Base-by-base conservation (phyloP, 64 coral and sea anemone species). In the Pocillopora damicornis region DNA sequence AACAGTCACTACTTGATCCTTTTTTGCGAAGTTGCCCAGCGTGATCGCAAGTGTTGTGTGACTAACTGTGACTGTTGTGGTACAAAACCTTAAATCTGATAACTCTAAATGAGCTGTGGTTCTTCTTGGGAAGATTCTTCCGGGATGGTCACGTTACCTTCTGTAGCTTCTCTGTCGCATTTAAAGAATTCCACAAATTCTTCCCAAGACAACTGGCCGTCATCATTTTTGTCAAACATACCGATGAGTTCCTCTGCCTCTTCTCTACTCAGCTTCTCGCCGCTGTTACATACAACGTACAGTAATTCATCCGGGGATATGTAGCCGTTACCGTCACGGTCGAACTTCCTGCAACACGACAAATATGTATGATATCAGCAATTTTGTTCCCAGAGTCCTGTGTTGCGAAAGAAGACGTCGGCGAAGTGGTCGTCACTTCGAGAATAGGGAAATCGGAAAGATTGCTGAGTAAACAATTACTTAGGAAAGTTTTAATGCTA, bases 271-370 rank as follows among this genome's bases (percentile, higher is more conserved):
- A 98, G 57, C 36, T 89, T 94, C 51, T 98, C 92, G 5, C 92
- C 95, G 64, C 92, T 94, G 75, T 94, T 94, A 79, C 95, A 98
- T 51, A 98, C 92, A 17, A 98, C 95, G 77, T 94, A 92, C 22
- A 90, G 75, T 45, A 98, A 38, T 82, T 98, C 95, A 61, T 94
- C 92, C 2, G 89, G 92, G 26, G 92, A 94, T 58, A 98, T 91
- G 89, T 90, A 98, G 1, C 92, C 92, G 69, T 90, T 94, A 73
- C 90, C 90, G 74, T 98, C 92, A 86, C 89, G 83, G 80, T 98
- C 96, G 38, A 98, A 89, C 23, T 94, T 81, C 74, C 95, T 98
- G 75, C 37, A 73, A 92, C 68, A 59, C 59, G 56, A 83, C 86
- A 81, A 4, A 23, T n/a, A n/a, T 23, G 9, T 11, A 23, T 71